These are phyloP conservation scores for Ceraclea dissimilis DNA, from an alignment of 2,888 invertebrate genomes.

Conservation along the genomic window DNA sequence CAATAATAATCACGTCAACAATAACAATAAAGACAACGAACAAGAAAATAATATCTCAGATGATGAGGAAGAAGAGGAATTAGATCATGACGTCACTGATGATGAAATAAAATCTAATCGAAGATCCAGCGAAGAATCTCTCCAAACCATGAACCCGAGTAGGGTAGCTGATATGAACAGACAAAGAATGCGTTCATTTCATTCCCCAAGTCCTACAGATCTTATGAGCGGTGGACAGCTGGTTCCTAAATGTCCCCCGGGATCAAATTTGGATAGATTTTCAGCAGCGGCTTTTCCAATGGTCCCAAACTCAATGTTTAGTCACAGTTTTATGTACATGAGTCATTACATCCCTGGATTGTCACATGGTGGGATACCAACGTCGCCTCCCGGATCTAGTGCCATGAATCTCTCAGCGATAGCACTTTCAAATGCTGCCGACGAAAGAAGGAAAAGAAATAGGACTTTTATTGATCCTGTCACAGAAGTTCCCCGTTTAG, in stretches of 20 bases:
- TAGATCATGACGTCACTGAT: constrained; percentile 32
- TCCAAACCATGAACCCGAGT: constrained; percentile 25
- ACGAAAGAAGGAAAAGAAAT: constrained; percentile 89
- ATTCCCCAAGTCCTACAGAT: constrained; percentile 29
- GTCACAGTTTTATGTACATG: constrained; percentile 88
- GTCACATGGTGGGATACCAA: constrained; percentile 42
- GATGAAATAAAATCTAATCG: constrained; percentile 29
- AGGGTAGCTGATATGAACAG: constrained; percentile 26
- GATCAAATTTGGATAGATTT: constrained; percentile 37
- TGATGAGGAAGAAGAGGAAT: constrained; percentile 51
- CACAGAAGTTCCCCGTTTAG: constrained; percentile 89
- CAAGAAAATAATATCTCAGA: constrained; percentile 44
- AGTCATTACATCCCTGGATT: constrained; percentile 73
- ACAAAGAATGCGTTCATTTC: constrained; percentile 25
- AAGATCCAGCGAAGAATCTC: constrained; percentile 26
- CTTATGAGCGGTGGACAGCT: constrained; percentile 29
- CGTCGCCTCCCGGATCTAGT: constrained; percentile 50
- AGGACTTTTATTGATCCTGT: constrained; percentile 99
- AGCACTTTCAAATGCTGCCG: constrained; percentile 51
- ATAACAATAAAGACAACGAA: constrained; percentile 41
- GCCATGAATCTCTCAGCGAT: constrained; percentile 57
- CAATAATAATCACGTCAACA: constrained; percentile 29
- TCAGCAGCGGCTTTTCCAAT: constrained; percentile 59
- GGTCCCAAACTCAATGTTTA: constrained; percentile 82
- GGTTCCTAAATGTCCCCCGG: constrained; percentile 29